These are phyloP conservation scores for Parauchenoglanis ngamensis DNA, from an alignment of 2,797 vertebrate genomes.

Conservation along the genomic window DNA sequence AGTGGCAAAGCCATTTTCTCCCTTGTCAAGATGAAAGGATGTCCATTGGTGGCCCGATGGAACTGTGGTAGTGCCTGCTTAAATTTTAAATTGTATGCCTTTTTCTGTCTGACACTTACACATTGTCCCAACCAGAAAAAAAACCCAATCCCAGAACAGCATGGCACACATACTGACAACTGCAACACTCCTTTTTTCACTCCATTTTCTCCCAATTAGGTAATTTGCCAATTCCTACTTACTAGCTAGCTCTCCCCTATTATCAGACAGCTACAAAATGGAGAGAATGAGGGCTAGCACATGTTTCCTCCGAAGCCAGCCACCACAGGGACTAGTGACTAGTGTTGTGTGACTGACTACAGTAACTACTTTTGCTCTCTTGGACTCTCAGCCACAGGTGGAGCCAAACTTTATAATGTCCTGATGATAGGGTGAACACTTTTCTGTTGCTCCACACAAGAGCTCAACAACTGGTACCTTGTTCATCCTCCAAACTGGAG, in stretches of 20 bases:
- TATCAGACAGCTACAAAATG: not conserved
- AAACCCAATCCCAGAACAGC: not conserved
- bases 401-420: not conserved
- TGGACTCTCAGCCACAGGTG: not conserved
- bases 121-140: slow-evolving; percentile 9
- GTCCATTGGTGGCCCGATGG: slow-evolving; percentile 30
- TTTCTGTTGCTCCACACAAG: not conserved
- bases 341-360: not conserved
- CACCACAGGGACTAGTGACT: not conserved
- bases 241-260: not conserved
- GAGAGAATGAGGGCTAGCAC: not conserved
- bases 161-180: not conserved
- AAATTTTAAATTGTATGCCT: slow-evolving; percentile 39
- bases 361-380: not conserved
- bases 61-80: slow-evolving; percentile 22
- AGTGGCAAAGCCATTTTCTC: slow-evolving; percentile 48
- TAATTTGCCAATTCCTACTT: not conserved
- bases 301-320: not conserved
- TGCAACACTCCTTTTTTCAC: not conserved
- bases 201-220: not conserved
- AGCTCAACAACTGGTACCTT: not conserved
- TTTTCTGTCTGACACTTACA: slow-evolving; percentile 5
- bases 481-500: not conserved
- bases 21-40: slow-evolving; percentile 50
- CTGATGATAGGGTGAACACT: not conserved